Conservation (phyloP, 53 echinoderm and acorn worm species). For the Echinarachnius parma region DNA sequence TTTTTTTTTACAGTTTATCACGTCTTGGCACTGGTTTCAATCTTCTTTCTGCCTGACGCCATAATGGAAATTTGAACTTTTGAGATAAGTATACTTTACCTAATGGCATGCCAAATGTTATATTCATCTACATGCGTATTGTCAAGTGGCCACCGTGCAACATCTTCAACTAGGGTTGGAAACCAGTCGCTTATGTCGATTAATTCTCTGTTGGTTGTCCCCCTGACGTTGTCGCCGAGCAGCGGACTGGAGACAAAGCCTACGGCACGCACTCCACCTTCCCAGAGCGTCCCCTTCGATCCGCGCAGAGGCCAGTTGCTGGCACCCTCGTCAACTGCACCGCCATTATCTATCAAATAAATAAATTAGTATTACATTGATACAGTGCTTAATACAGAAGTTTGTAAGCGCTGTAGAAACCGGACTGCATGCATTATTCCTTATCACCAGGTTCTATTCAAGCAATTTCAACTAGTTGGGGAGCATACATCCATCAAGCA, state of each 20-base stretch:
- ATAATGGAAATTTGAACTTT: too few relatives aligned
- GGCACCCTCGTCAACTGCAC: slow-evolving; percentile 42
- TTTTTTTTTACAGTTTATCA: too few relatives aligned
- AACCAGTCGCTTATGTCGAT: slow-evolving; percentile 93
- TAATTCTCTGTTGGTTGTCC: slow-evolving; percentile 59
- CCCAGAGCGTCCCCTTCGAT: slow-evolving; percentile 71
- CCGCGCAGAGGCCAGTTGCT: slow-evolving; percentile 93
- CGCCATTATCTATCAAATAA: slow-evolving; percentile 96
- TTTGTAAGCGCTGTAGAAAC: too few relatives aligned
- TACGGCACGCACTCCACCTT: slow-evolving; percentile 80
- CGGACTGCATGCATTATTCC: too few relatives aligned
- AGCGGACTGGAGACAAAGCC: slow-evolving; percentile 79
- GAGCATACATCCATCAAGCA: too few relatives aligned
- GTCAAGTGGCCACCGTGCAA: slow-evolving; percentile 49
- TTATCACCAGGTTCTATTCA: too few relatives aligned
- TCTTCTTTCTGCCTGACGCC: too few relatives aligned
- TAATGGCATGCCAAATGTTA: slow-evolving; percentile 72
- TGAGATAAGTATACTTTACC: too few relatives aligned
- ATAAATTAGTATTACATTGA: too few relatives aligned
- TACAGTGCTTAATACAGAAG: too few relatives aligned
- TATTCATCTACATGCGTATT: slow-evolving; percentile 69
- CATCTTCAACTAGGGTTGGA: slow-evolving; percentile 80
- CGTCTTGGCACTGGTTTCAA: too few relatives aligned
- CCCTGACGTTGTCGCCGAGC: slow-evolving; percentile 52
- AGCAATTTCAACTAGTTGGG: too few relatives aligned